Evolutionary conservation across 2,797 vertebrate genomes (phyloP), one percentile per base, ranked within the genome.

Genomic region (Erpetoichthys calabaricus): DNA sequence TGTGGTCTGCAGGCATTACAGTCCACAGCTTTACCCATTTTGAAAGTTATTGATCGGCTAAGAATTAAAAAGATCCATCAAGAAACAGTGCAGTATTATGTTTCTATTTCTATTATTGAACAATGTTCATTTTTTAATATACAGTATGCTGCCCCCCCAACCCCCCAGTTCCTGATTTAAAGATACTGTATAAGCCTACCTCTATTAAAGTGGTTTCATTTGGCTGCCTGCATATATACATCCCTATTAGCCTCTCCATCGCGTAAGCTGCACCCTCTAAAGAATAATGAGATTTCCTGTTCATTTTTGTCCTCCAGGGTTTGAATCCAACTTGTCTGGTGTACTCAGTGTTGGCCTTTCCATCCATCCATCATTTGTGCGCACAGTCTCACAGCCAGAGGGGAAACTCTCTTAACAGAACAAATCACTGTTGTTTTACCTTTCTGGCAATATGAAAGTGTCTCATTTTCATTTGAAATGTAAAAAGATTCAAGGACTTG

Each of bases 81-180:
- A 67, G 69, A 59, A 51, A 54, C 53, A 58, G 6, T 56, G 62
- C 63, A 7, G 58, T 60, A 25, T 25, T 25, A 25, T 25, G 25
- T 25, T 25, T 25, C 25, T 25, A 25, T 25, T 25, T 25, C 25
- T 25, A 25, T 25, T 25, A 25, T 25, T 25, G 25, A 25, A 25
- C 25, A 25, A 25, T 25, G 25, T 25, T 25, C 25, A 25, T 25
- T 25, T 25, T 25, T 25, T 25, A 25, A 25, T 25, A 25, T 25
- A 25, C 25, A 25, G 25, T 25, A 25, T 25, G 25, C 25, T 25
- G 3, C 42, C 42, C 42, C 3, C 3, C 3, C 3, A 3, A 42
- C 2, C 42, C 42, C 42, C 3, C 3, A 42, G 42, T n/a, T n/a
- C n/a, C 4, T 42, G 47, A n/a, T 49, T 49, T 49, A 7, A 49